Base-by-base conservation (phyloP, 2,113 vertebrate genomes). In the Struthio camelus region DNA sequence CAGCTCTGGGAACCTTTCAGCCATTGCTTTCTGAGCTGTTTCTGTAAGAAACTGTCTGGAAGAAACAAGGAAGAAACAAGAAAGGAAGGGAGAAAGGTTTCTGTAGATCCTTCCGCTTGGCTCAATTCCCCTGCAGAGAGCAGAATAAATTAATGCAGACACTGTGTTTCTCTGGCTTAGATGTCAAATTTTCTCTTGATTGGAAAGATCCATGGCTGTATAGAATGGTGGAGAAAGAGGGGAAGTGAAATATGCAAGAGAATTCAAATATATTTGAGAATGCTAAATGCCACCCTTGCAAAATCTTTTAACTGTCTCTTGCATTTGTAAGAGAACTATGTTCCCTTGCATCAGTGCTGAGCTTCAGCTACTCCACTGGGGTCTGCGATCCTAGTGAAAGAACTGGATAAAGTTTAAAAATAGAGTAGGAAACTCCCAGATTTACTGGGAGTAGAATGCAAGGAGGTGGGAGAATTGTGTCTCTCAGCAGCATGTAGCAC, bases 131-230 rank as follows among this genome's bases (percentile, higher is more conserved):
- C 73, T 24, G 34, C 58, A 92, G 56, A 95, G 3, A 90, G 15
- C 11, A 69, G n/a, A 95, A 93, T 87, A 95, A 93, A 95, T 96
- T 93, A 93, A 91, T 91, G n/a, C 51, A 87, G 40, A 78, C 25
- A 71, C 34, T 0, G 3, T 86, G 65, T 91, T 96, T 93, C 73
- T 40, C 53, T 89, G 78, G n/a, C 51, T 87, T 0, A 0, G 16
- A 61, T 94, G 73, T 93, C 78, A 65, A 81, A 85, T 96, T 91
- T 92, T 71, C 75, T 72, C 3, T 0, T 91, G 91, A 80, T 46
- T 93, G 73, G 84, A 71, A 93, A 89, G 80, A 96, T 85, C 56
- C 34, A 61, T 25, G 6, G 24, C 50, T 88, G 42, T 2, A 1
- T 38, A 78, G 25, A 80, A 75, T 38, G 50, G 72, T 83, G 58